Evolutionary conservation across 2,797 vertebrate species (phyloP), one percentile per base, ranked within the genome.

Genomic region (Hemibagrus guttatus): DNA sequence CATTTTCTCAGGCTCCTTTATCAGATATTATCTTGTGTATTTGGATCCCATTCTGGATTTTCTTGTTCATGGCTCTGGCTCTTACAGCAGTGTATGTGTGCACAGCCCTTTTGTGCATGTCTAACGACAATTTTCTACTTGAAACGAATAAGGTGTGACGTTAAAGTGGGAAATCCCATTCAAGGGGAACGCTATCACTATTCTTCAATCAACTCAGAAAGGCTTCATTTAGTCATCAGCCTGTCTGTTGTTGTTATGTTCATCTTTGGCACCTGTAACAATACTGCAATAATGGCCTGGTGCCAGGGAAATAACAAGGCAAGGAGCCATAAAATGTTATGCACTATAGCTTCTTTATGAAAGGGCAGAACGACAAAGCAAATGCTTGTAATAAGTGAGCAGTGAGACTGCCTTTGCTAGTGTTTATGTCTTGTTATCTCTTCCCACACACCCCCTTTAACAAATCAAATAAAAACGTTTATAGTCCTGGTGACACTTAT

Each of bases 301-400:
- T 71, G 88, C 88, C 86, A 83, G 52, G 21, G 58, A 64, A 89
- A 84, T 89, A 90, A 88, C 79, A 74, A 84, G 80, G 80, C 78
- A 83, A 83, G 86, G 76, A 87, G 81, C 72, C 61, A 82, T 87
- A 84, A 89, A 88, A 90, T 81, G 81, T 89, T 86, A 86, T 88
- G 87, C 78, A 68, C 39, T 86, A 68, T 78, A 58, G 61, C 58
- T 49, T 54, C 68, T 52, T 87, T 87, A 79, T 85, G 80, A 83
- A 85, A 87, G 75, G 78, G 35, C 63, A 79, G 78, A 83, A 68
- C 26, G 28, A 71, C 63, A 85, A 76, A 82, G 68, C 61, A 54
- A 75, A 85, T 63, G 54, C 68, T 74, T 81, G 87, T 68, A 84
- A 87, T 85, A 76, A 87, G 54, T 66, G 63, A 75, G 58, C 59